Evolutionary conservation across 2,888 invertebrate genomes (phyloP).

Genomic region (Ochlodes sylvanus): DNA sequence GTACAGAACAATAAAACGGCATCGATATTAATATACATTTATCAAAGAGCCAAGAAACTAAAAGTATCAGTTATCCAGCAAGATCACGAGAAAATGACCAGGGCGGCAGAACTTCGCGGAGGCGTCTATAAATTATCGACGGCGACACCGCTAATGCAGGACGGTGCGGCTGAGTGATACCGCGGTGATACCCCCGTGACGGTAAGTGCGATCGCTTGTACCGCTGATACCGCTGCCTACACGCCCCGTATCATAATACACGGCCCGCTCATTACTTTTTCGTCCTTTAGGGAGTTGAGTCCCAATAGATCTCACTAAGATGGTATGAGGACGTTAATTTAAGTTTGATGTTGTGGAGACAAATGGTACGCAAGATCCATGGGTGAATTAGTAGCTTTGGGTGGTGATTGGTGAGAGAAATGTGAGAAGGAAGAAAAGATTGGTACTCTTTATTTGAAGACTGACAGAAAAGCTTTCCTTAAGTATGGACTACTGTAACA

Average conservation of each 20-base stretch:
- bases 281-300: slow-evolving; percentile 49
- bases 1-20: neutral
- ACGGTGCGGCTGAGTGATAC: slow-evolving; percentile 74
- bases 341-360: slow-evolving; percentile 9
- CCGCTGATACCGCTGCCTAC: slow-evolving; percentile 71
- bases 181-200: slow-evolving; percentile 77
- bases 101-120: slow-evolving; percentile 63
- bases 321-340: slow-evolving; percentile 16
- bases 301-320: slow-evolving; percentile 40
- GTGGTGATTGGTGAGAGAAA: no score
- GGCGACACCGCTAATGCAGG: slow-evolving; percentile 80
- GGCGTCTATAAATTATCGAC: slow-evolving; percentile 77
- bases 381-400: no score
- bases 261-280: slow-evolving; percentile 61
- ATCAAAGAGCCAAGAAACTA: slow-evolving; percentile 1
- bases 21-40: neutral
- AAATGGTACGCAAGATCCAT: no score
- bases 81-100: slow-evolving; percentile 64
- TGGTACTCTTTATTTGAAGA: no score
- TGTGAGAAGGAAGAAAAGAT: no score
- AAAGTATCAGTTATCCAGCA: slow-evolving; percentile 11
- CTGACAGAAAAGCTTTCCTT: no score
- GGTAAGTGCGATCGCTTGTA: slow-evolving; percentile 83
- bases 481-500: no score
- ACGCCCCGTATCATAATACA: slow-evolving; percentile 57